phyloP scores from a whole-genome alignment of 2,888 invertebrate genomes.

The Zygaena filipendulae region DNA sequence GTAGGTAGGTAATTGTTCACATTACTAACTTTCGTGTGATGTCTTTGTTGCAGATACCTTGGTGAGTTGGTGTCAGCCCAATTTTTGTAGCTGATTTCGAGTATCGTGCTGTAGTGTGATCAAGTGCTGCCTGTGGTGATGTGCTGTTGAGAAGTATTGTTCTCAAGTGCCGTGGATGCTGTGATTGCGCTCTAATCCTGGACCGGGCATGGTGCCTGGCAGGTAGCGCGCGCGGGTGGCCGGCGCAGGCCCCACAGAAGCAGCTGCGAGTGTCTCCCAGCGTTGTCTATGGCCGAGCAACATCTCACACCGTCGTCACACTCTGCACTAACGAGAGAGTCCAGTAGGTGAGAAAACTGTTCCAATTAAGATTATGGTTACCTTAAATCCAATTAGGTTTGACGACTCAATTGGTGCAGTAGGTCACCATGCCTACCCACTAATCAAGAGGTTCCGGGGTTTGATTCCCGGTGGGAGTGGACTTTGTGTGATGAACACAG shows the following conservation, averaged over 20 bases:
- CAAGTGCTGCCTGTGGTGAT: constrained; percentile 18
- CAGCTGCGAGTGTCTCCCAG: constrained; percentile 74
- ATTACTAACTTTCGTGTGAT: constrained; percentile 43
- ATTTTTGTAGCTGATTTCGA: no score
- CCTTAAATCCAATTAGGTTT: background rate
- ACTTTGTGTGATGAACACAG: no score
- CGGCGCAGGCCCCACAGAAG: constrained; percentile 67
- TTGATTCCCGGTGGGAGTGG: no score
- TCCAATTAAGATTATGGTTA: no score
- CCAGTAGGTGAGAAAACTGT: constrained; percentile 48
- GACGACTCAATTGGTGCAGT: no score
- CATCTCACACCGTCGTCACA: constrained; percentile 80
- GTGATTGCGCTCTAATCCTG: constrained; percentile 46
- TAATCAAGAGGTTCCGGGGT: no score
- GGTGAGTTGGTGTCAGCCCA: no score
- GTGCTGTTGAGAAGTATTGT: constrained; percentile 26
- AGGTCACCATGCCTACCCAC: no score
- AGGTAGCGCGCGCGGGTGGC: constrained; percentile 69
- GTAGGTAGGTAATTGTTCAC: constrained; percentile 51
- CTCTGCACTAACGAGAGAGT: constrained; percentile 79
- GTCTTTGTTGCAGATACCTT: constrained; percentile 62
- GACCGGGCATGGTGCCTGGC: constrained; percentile 67
- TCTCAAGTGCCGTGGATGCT: constrained; percentile 42
- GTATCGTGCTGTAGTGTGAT: no score
- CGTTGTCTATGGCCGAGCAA: constrained; percentile 93